These are phyloP conservation scores for Platysteira castanea DNA, from an alignment of 2,113 vertebrate species.

Conservation along the genomic window DNA sequence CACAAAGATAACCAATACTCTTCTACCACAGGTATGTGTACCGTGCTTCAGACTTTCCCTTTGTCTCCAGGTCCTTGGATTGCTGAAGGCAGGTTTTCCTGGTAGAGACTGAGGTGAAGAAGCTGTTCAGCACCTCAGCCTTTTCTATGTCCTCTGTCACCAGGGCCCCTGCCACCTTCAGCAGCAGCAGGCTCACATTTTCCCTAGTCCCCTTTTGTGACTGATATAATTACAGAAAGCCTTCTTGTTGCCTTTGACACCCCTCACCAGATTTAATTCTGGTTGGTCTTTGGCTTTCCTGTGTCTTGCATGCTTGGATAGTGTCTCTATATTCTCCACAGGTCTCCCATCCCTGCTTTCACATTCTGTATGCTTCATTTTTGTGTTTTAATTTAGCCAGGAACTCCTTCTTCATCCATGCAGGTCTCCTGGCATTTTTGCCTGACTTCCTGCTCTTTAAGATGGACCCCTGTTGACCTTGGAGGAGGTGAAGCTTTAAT, in stretches of 20 bases:
- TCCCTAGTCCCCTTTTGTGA: neutral
- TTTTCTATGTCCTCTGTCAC: neutral
- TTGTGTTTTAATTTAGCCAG: neutral
- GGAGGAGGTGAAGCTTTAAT: neutral
- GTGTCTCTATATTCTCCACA: neutral
- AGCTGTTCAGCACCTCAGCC: neutral
- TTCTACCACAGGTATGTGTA: rapidly evolving
- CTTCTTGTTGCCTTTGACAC: neutral
- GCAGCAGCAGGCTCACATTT: neutral
- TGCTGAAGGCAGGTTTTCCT: neutral
- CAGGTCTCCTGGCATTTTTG: neutral
- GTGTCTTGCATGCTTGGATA: neutral
- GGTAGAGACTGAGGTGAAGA: neutral
- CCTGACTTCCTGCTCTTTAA: neutral
- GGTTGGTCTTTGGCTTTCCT: neutral
- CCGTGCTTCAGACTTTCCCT: neutral
- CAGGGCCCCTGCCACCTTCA: neutral
- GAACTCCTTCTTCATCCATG: neutral
- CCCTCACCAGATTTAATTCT: neutral
- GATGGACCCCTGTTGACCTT: neutral
- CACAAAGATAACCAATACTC: too few relatives aligned
- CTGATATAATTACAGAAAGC: neutral
- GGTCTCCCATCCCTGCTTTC: neutral
- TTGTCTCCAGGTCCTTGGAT: neutral
- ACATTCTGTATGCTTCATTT: neutral